Conservation (phyloP, 2,888 invertebrate species). For the Trissoscelio sp. region DNA sequence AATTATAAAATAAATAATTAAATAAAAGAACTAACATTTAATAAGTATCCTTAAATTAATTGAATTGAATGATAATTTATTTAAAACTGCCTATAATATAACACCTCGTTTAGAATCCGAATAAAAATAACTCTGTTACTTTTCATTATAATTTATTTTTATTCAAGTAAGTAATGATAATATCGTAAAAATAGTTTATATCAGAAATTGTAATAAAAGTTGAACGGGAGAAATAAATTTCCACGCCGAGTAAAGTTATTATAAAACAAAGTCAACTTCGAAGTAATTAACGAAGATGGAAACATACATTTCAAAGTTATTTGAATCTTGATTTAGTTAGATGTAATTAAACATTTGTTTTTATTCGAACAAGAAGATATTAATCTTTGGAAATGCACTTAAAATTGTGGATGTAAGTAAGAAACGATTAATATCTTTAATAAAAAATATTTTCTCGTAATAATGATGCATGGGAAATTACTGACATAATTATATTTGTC, state of each 20-base stretch:
- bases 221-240: neutral
- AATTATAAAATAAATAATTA: no score
- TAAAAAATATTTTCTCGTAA: neutral
- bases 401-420: neutral
- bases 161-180: no score
- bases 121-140: no score
- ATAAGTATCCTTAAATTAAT: no score
- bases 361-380: neutral
- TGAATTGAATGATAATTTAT: no score
- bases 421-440: neutral
- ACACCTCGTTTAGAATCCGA: no score
- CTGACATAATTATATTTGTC: conserved; percentile 8
- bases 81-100: no score
- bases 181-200: neutral
- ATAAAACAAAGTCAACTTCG: conserved; percentile 18
- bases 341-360: conserved; percentile 10
- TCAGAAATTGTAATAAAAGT: neutral
- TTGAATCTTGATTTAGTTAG: conserved; percentile 17
- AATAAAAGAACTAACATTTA: no score
- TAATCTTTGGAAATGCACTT: neutral
- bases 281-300: conserved; percentile 15
- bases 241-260: neutral
- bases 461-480: neutral
- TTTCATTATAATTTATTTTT: neutral
- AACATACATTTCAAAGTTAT: conserved; percentile 26